Conservation (phyloP, 2,113 vertebrate species). For the Melospiza georgiana region DNA sequence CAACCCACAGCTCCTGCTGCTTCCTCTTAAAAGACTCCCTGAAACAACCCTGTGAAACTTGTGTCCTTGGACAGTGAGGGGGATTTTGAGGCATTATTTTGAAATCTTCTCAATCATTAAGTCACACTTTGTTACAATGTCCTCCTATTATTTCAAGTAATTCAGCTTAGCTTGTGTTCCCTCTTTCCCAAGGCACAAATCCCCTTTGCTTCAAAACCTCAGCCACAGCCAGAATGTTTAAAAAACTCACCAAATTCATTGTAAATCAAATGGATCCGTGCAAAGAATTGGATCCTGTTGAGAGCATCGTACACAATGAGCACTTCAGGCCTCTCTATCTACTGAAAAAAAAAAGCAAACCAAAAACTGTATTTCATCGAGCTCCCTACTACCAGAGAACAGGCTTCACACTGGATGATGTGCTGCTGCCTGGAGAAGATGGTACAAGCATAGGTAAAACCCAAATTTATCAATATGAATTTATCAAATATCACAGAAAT, state of each 20-base stretch:
- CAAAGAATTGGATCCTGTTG: rapidly evolving
- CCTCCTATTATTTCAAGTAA: not conserved
- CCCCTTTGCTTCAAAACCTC: too few relatives aligned
- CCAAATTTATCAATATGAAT: not conserved
- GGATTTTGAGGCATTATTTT: not conserved
- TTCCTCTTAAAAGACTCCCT: not conserved
- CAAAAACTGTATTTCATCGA: rapidly evolving
- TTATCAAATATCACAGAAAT: not conserved
- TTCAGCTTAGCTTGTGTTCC: rapidly evolving
- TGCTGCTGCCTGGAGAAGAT: not conserved
- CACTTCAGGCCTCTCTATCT: not conserved
- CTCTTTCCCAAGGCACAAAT: not conserved
- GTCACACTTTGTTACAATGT: not conserved
- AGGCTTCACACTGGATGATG: not conserved
- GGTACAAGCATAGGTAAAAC: not conserved
- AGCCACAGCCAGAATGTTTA: not conserved
- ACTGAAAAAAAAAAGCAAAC: not conserved
- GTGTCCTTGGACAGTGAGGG: not conserved
- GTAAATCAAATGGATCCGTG: not conserved
- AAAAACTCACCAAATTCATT: not conserved
- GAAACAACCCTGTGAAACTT: not conserved
- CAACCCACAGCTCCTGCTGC: not conserved
- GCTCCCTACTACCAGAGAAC: rapidly evolving
- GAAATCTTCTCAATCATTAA: not conserved
- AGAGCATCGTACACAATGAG: not conserved